Evolutionary conservation across 1,140 invertebrate genomes (phyloP).

Genomic region (Antheraea mylitta): DNA sequence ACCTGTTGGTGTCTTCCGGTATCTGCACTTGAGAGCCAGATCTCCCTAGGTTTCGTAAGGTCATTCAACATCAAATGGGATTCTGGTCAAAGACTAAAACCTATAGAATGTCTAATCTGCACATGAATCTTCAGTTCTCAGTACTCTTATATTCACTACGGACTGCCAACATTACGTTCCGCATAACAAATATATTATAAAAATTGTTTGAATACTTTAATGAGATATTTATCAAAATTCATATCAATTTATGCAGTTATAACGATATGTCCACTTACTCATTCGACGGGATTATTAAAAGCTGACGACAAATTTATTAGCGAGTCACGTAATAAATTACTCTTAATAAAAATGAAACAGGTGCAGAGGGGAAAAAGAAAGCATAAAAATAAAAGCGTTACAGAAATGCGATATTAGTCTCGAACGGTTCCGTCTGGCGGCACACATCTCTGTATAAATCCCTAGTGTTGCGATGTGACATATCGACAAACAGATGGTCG

Average conservation of each 20-base stretch:
- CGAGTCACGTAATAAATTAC: neutral
- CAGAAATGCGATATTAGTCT: constrained; percentile 21
- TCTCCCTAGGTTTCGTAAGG: too few relatives aligned
- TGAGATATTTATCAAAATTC: neutral
- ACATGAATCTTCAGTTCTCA: too few relatives aligned
- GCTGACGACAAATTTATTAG: neutral
- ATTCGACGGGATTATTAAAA: constrained; percentile 6
- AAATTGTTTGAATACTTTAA: neutral
- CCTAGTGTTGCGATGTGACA: constrained; percentile 56
- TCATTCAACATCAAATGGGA: too few relatives aligned
- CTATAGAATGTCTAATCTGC: too few relatives aligned
- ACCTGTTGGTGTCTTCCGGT: too few relatives aligned
- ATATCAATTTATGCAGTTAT: neutral
- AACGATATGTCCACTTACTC: constrained; percentile 5
- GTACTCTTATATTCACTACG: too few relatives aligned
- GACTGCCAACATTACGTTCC: too few relatives aligned
- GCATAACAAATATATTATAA: too few relatives aligned
- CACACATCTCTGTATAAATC: constrained; percentile 48
- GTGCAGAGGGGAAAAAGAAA: constrained; percentile 13
- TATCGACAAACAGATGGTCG: constrained; percentile 74
- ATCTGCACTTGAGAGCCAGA: too few relatives aligned
- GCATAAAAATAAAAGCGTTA: constrained; percentile 5
- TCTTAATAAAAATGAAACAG: constrained; percentile 14
- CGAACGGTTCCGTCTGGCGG: neutral
- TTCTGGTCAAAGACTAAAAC: too few relatives aligned